Percentiles rank a stretch among this genome's conserved stretches.
Conservation (phyloP, 2,797 vertebrate genomes). For the Falco biarmicus region DNA sequence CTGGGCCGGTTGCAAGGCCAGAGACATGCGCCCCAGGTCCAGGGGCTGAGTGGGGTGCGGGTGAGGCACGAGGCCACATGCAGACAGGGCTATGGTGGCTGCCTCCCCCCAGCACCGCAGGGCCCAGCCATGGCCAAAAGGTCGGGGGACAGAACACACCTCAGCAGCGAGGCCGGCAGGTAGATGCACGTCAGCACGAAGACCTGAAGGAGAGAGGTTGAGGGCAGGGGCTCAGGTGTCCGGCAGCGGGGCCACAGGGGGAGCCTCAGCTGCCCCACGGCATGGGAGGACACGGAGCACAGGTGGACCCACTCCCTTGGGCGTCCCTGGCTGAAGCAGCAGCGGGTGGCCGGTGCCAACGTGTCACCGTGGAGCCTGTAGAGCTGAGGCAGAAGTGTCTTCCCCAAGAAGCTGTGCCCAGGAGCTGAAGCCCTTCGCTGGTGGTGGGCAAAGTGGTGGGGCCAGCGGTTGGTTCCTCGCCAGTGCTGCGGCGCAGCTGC, state of each 20-base stretch:
- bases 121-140: not conserved
- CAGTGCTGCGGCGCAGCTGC: not conserved
- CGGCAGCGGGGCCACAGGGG: not conserved
- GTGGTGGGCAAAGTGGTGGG: too few relatives aligned
- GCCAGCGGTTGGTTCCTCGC: fast-evolving
- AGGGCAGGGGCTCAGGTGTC: not conserved
- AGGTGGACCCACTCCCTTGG: fast-evolving
- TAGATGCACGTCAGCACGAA: not conserved
- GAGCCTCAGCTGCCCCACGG: not conserved
- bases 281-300: fast-evolving
- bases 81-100: not conserved
- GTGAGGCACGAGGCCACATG: fast-evolving
- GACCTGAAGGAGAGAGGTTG: not conserved
- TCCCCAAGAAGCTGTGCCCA: fast-evolving
- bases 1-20: fast-evolving
- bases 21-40: too few relatives aligned
- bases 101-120: not conserved
- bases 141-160: not conserved
- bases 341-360: fast-evolving
- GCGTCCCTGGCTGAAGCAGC: not conserved
- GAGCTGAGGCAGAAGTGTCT: too few relatives aligned
- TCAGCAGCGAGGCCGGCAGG: slow-evolving; percentile 20
- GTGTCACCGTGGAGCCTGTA: fast-evolving
- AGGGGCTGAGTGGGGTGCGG: fast-evolving
- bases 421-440: not conserved